Percentiles rank a stretch among this genome's conserved stretches.
These are phyloP conservation scores for Rhinichthys klamathensis DNA, from an alignment of 2,113 vertebrate genomes.

Conservation along the genomic window DNA sequence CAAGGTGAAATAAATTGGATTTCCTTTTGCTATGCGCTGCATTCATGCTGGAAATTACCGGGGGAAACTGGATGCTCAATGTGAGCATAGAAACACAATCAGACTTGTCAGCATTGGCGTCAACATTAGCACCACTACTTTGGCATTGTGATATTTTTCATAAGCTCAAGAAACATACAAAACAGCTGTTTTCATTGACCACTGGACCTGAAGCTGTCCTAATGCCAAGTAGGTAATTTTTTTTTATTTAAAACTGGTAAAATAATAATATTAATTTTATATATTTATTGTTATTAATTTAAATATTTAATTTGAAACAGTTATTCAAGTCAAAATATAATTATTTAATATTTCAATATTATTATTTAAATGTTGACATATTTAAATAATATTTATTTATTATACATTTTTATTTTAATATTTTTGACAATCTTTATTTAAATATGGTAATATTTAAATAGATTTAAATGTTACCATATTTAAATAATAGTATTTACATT, in stretches of 20 bases:
- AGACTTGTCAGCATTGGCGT: background rate
- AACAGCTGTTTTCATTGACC: background rate
- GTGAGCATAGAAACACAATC: background rate
- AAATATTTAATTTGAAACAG: background rate
- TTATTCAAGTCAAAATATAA: no score
- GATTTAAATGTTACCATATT: background rate
- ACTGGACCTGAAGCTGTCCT: background rate
- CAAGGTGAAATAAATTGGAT: conserved; percentile 1
- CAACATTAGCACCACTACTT: background rate
- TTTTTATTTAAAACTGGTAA: no score
- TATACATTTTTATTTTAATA: no score
- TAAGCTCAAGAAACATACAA: background rate
- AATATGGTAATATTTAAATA: background rate
- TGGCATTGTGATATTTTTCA: background rate
- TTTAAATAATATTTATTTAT: background rate
- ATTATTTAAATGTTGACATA: background rate
- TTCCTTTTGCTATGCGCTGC: background rate
- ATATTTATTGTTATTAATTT: background rate
- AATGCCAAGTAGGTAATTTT: background rate
- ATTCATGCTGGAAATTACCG: background rate
- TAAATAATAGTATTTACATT: background rate
- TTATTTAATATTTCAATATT: no score
- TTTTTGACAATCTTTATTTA: no score
- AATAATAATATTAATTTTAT: background rate
- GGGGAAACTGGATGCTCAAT: background rate